A percentile compares a stretch with the other conserved stretches of the same genome.
Evolutionary conservation across 2,113 vertebrate genomes (phyloP).

Genomic region (Ictalurus punctatus): DNA sequence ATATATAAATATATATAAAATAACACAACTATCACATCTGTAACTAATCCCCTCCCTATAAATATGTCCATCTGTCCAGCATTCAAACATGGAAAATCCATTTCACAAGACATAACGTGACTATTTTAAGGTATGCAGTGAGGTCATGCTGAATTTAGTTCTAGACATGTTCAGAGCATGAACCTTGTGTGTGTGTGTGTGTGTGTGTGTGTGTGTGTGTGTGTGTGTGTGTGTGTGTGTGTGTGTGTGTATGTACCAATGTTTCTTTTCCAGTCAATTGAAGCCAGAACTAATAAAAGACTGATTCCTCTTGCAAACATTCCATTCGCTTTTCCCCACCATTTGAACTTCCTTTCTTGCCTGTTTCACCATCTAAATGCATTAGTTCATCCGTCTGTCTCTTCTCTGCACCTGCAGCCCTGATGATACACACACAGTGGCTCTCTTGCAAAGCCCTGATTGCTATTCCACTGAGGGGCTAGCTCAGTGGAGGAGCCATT

Average conservation of each 20-base stretch:
- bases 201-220: neutral
- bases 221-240: neutral
- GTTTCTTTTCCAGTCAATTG: neutral
- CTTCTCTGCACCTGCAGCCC: slow-evolving; percentile 49
- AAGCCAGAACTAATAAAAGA: neutral
- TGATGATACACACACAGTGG: slow-evolving; percentile 40
- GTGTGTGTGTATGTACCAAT: neutral
- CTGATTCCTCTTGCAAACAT: neutral
- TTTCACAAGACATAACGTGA: slow-evolving; percentile 37
- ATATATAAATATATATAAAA: neutral
- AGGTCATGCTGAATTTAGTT: neutral
- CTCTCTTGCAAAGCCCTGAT: slow-evolving; percentile 45
- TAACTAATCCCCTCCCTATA: slow-evolving; percentile 22
- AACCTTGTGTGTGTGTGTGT: neutral
- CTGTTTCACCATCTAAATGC: neutral
- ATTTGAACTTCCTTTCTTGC: neutral
- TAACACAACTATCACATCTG: slow-evolving; percentile 30
- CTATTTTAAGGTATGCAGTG: slow-evolving; percentile 20
- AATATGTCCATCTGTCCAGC: slow-evolving; percentile 17
- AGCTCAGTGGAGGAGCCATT: slow-evolving; percentile 17
- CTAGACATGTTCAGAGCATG: neutral
- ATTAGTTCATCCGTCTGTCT: slow-evolving; percentile 7
- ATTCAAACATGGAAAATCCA: slow-evolving; percentile 23
- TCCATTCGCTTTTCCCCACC: neutral
- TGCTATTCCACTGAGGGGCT: slow-evolving; percentile 54